Conservation (phyloP, 2,797 vertebrate species). For the Sebastiscus albofasciatus region DNA sequence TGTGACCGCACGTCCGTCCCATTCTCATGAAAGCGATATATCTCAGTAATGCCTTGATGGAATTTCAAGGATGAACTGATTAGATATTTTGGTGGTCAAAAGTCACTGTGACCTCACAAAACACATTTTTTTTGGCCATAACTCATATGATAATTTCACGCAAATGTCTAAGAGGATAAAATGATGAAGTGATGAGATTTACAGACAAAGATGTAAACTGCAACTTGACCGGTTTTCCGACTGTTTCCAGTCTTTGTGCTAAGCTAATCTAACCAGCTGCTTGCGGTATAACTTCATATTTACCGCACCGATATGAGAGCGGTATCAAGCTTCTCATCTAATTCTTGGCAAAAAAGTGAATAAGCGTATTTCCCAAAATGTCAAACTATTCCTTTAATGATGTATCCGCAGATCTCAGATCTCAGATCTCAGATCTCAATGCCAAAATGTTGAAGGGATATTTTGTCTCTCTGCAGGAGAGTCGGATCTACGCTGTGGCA, state of each 20-base stretch:
- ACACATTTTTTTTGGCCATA: no score
- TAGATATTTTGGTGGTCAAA: no score
- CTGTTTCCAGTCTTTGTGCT: not conserved
- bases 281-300: not conserved
- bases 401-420: not conserved
- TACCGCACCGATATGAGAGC: not conserved
- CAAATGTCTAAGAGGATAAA: no score
- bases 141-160: no score
- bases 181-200: no score
- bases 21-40: no score
- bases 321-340: not conserved
- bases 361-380: not conserved
- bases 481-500: slow-evolving; percentile 94
- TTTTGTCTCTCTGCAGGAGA: slow-evolving; percentile 85
- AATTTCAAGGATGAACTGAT: no score
- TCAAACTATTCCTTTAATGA: not conserved
- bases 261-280: not conserved
- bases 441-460: not conserved
- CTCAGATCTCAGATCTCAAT: not conserved
- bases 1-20: no score
- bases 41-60: no score
- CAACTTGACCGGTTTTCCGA: no score
- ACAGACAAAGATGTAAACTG: no score
- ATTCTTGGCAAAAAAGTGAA: not conserved
- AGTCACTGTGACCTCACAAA: no score